Percentiles rank a stretch among this genome's conserved stretches.
These are phyloP conservation scores for Astyanax mexicanus DNA, from an alignment of 2,797 vertebrate species.

Conservation along the genomic window DNA sequence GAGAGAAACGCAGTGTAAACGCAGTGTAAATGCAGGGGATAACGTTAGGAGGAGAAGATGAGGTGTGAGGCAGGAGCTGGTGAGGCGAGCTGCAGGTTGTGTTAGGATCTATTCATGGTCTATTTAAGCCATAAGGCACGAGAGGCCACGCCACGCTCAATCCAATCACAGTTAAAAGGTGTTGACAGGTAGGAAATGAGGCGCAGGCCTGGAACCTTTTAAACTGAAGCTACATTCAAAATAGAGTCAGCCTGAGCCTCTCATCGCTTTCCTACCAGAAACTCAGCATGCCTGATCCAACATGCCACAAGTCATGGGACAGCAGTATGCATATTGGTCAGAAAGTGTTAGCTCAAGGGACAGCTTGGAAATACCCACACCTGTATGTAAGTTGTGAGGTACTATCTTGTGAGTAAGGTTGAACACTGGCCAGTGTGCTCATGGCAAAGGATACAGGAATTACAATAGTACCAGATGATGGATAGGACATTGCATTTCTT, in stretches of 20 bases:
- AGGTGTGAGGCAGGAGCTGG: background rate
- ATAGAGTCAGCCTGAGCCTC: background rate
- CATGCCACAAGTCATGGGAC: too few species aligned
- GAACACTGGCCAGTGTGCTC: too few species aligned
- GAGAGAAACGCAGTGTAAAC: background rate
- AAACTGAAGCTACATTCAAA: conserved; percentile 19
- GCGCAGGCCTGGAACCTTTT: conserved; percentile 4
- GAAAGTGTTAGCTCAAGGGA: too few species aligned
- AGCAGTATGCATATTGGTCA: too few species aligned
- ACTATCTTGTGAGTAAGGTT: too few species aligned
- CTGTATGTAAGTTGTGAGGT: too few species aligned
- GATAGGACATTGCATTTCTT: too few species aligned
- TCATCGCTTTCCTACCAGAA: background rate
- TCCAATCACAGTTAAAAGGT: background rate
- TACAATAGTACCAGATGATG: too few species aligned
- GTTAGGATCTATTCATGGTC: background rate
- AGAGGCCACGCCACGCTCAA: background rate
- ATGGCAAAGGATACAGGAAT: too few species aligned
- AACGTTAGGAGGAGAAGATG: background rate
- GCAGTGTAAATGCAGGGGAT: background rate
- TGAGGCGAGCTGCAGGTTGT: background rate
- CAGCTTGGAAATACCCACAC: too few species aligned
- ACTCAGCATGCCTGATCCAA: too few species aligned
- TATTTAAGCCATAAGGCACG: background rate
- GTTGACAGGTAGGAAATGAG: conserved; percentile 14